Percentiles rank a stretch among this genome's conserved stretches.
phyloP scores from a whole-genome alignment of 2,797 vertebrate genomes.

The Podargus strigoides region DNA sequence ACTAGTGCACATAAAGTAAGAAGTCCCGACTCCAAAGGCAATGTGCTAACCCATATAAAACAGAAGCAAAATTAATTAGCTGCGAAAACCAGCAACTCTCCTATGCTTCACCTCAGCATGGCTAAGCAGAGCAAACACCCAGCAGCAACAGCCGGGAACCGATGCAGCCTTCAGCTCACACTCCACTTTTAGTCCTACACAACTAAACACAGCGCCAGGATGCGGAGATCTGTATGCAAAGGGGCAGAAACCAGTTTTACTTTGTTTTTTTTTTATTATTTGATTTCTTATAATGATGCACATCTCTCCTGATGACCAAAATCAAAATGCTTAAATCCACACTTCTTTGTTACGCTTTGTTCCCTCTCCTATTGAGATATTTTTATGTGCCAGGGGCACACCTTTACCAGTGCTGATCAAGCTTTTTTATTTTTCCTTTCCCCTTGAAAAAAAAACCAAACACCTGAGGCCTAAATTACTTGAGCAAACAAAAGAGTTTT shows the following conservation, averaged over 20 bases:
- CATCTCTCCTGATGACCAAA: neutral
- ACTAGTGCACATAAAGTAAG: neutral
- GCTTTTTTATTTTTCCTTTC: neutral
- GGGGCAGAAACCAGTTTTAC: neutral
- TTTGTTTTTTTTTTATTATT: neutral
- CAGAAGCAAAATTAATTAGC: neutral
- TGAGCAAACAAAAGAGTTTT: neutral
- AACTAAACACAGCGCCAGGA: accelerated
- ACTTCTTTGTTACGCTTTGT: neutral
- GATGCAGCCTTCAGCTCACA: accelerated
- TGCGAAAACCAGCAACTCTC: neutral
- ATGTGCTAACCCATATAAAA: neutral
- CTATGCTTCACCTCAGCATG: neutral
- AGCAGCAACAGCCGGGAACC: neutral
- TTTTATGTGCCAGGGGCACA: neutral
- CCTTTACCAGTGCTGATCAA: neutral
- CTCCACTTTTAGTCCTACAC: neutral
- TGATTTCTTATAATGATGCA: neutral
- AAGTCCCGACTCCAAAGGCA: neutral
- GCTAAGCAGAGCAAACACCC: neutral
- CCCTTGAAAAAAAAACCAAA: neutral
- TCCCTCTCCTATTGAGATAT: neutral
- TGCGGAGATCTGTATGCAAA: neutral
- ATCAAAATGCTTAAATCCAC: neutral
- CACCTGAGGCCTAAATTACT: slow-evolving; percentile 7